These are phyloP conservation scores for Aix galericulata DNA, from an alignment of 2,113 vertebrate genomes.

Conservation along the genomic window DNA sequence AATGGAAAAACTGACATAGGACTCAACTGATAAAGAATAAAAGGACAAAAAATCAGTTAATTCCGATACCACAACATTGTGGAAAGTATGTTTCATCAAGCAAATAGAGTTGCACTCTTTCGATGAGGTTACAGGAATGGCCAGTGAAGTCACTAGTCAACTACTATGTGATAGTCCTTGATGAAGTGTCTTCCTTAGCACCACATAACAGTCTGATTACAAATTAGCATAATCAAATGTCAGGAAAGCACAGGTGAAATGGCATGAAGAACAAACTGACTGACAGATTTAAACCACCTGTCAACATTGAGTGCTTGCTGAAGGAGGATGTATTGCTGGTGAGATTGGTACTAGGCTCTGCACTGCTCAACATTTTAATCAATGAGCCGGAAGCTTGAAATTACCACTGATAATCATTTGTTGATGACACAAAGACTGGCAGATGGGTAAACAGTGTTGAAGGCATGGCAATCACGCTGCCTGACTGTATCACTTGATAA, in stretches of 20 bases:
- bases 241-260: conserved; percentile 14
- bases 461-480: not conserved
- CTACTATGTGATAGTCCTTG: not conserved
- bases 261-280: conserved; percentile 1
- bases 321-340: not conserved
- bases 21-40: conserved; percentile 18
- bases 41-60: not conserved
- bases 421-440: conserved; percentile 53
- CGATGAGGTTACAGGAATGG: not conserved
- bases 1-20: conserved; percentile 53
- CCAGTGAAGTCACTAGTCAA: not conserved
- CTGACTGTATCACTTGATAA: conserved; percentile 28
- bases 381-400: not conserved
- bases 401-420: conserved; percentile 6
- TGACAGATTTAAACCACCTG: conserved; percentile 47
- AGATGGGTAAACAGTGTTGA: conserved; percentile 6
- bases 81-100: conserved; percentile 41
- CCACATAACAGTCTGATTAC: not conserved
- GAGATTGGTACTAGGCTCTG: not conserved
- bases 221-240: conserved; percentile 34
- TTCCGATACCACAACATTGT: not conserved
- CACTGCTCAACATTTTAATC: conserved; percentile 3
- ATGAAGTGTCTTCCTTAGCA: not conserved
- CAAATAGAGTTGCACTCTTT: not conserved
- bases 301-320: conserved; percentile 5